Base-by-base conservation (phyloP, 2,797 vertebrate species). In the Pogoniulus pusillus region DNA sequence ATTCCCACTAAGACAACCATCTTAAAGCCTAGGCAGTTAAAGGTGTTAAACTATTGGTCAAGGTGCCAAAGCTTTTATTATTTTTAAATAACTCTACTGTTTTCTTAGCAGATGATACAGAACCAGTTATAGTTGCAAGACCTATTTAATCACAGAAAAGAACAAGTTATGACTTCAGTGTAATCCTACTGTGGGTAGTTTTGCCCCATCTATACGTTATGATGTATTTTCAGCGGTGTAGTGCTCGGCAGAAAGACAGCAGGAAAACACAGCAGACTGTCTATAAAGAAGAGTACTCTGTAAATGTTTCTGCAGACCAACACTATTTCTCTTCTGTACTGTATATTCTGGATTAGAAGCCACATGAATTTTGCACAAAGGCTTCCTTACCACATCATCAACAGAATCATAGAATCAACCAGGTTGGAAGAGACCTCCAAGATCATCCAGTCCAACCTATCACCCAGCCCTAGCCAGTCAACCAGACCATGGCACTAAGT, bases 91-190 rank as follows among this genome's bases (percentile, higher is more conserved):
- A 95, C n/a, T 51, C 62, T 45, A 80, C 35, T 68, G 88, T 91
- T 97, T 96, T 92, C 90, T 86, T 88, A 96, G 77, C 71, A 95
- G 76, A 87, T 91, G 83, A 93, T 90, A 77, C 77, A 96, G 89
- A 96, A 96, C 68, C 11, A 93, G 69, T 87, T 91, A 82, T 29
- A 91, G 68, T 64, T 95, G 93, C 71, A 90, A 94, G 41, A 92
- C 72, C 63, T 96, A 93, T 89, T 96, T 94, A 95, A 96, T 94
- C 85, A 96, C 49, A 74, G 94, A 95, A 96, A 96, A 91, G 66
- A 96, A 84, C 18, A 94, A 96, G 91, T 75, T 18, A 93, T 85
- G 6, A 91, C 51, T 79, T 55, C 24, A 64, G 53, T 88, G 57
- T 79, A 93, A 91, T 49, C 66, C 35, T 37, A 62, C 18, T 43